These are phyloP conservation scores for Nesoenas mayeri DNA, from an alignment of 2,113 vertebrate species.

Conservation along the genomic window DNA sequence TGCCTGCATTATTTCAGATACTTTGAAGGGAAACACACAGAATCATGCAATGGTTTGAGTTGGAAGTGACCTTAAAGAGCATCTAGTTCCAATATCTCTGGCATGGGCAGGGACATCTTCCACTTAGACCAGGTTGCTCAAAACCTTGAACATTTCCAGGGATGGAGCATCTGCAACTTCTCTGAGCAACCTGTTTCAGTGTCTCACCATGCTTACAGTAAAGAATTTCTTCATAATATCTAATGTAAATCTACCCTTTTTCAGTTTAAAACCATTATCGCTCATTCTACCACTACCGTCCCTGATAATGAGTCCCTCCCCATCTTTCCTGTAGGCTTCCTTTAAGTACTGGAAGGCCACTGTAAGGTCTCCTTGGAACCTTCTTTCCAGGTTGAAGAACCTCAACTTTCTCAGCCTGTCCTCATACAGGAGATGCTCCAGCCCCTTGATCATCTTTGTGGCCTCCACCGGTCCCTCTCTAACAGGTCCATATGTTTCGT, in stretches of 20 bases:
- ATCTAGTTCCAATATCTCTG: fast-evolving
- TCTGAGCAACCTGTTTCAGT: fast-evolving
- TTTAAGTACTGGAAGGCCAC: fast-evolving
- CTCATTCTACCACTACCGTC: fast-evolving
- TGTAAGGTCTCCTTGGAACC: fast-evolving
- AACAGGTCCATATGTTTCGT: fast-evolving
- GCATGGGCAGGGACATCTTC: not conserved
- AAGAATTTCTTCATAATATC: not conserved
- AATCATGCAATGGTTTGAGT: not conserved
- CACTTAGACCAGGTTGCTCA: not conserved
- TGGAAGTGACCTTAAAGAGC: not conserved
- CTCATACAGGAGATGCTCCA: fast-evolving
- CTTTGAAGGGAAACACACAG: not conserved
- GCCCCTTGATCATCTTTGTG: fast-evolving
- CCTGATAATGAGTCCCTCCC: not conserved
- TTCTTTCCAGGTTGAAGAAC: not conserved
- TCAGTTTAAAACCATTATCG: fast-evolving
- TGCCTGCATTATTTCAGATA: not conserved
- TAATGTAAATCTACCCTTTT: not conserved
- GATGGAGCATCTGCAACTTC: not conserved
- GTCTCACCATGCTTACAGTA: fast-evolving
- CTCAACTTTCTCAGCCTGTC: not conserved
- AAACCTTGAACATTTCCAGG: fast-evolving
- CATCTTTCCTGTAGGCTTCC: not conserved
- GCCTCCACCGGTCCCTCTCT: not conserved